Conservation (phyloP, 2,113 vertebrate species). For the Manacus vitellinus region DNA sequence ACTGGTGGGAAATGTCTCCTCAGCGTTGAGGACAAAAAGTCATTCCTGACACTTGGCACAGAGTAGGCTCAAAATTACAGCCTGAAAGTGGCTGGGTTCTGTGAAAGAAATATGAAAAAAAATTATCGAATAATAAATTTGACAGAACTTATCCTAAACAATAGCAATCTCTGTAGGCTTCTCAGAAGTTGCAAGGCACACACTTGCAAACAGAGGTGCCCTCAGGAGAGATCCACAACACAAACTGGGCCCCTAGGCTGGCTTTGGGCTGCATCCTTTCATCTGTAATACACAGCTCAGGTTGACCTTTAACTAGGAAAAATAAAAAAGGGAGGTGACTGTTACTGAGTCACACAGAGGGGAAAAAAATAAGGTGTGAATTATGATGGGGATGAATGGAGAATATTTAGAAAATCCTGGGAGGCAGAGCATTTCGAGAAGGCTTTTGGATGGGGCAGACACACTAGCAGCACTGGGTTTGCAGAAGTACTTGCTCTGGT, state of each 20-base stretch:
- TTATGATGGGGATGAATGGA: not conserved
- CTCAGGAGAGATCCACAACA: slow-evolving; percentile 37
- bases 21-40: not conserved
- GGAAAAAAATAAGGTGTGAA: slow-evolving; percentile 20
- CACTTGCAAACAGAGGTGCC: slow-evolving; percentile 30
- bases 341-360: slow-evolving; percentile 3
- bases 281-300: slow-evolving; percentile 25
- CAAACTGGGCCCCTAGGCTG: slow-evolving; percentile 54
- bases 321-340: slow-evolving; percentile 35
- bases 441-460: not conserved
- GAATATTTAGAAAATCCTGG: slow-evolving; percentile 27
- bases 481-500: not conserved
- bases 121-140: not conserved
- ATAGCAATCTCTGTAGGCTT: slow-evolving; percentile 17
- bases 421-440: slow-evolving; percentile 23
- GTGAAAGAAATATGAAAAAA: not conserved
- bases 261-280: slow-evolving; percentile 53
- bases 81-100: not conserved
- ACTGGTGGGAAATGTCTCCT: not conserved
- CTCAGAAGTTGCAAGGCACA: slow-evolving; percentile 12
- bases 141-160: slow-evolving; percentile 28
- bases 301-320: slow-evolving; percentile 55
- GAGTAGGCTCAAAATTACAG: not conserved
- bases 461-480: not conserved
- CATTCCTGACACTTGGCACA: not conserved